Conservation (phyloP, 2,113 vertebrate genomes). For the Alligator mississippiensis region DNA sequence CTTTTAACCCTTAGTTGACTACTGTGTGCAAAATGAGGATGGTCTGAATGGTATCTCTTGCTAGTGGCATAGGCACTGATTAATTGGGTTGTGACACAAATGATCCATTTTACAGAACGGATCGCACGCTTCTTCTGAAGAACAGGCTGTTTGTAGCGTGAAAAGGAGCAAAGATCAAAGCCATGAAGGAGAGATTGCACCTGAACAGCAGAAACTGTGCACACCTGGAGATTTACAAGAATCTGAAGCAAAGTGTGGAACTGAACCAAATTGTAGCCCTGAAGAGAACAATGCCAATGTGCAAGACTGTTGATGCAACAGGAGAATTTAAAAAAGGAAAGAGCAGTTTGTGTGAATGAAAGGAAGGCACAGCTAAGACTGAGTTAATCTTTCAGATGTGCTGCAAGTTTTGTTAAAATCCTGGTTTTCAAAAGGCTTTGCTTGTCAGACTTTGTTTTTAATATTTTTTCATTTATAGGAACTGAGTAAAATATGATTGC, state of each 20-base stretch:
- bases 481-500: neutral
- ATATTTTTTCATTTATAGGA: neutral
- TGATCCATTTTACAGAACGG: conserved; percentile 54
- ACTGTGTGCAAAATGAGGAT: no score
- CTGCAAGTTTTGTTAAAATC: conserved; percentile 37
- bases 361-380: neutral
- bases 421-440: neutral
- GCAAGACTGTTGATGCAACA: accelerated
- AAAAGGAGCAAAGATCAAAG: conserved; percentile 27
- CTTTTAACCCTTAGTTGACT: no score
- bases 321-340: neutral
- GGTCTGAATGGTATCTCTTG: no score
- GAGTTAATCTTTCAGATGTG: neutral
- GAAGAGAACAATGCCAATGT: neutral
- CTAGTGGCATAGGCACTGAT: no score
- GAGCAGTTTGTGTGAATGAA: neutral
- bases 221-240: neutral
- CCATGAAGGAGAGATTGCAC: neutral
- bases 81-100: no score
- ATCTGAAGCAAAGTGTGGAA: neutral
- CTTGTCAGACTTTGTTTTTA: neutral
- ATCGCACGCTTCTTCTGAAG: neutral
- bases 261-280: neutral
- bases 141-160: neutral
- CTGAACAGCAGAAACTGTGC: conserved; percentile 18